A percentile compares a stretch with the other conserved stretches of the same genome.
phyloP scores from a whole-genome alignment of 2,797 vertebrate genomes.

The Oryzias sinensis region DNA sequence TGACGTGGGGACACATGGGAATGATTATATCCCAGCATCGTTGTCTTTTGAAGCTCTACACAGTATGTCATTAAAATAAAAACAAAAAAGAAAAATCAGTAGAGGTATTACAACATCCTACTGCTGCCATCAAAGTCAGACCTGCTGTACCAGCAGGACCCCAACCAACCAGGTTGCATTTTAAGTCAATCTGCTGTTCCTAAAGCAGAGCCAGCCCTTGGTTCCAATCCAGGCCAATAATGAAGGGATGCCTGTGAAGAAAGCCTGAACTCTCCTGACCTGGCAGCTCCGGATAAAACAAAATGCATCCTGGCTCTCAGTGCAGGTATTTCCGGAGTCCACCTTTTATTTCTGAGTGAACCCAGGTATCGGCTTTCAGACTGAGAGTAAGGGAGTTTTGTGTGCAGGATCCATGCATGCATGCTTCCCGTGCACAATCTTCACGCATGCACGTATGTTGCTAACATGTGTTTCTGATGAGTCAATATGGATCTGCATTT shows the following conservation, averaged over 20 bases:
- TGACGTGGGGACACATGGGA: slow-evolving; percentile 8
- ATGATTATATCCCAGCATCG: slow-evolving; percentile 26
- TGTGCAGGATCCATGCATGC: slow-evolving; percentile 21
- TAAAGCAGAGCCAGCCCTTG: slow-evolving; percentile 34
- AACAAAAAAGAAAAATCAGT: slow-evolving; percentile 26
- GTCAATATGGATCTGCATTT: slow-evolving; percentile 95
- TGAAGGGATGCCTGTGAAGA: slow-evolving; percentile 57
- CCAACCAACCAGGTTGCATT: slow-evolving; percentile 39
- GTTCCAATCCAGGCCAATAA: slow-evolving; percentile 64
- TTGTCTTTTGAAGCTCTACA: slow-evolving; percentile 39
- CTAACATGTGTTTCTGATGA: slow-evolving; percentile 96
- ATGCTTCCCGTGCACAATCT: slow-evolving; percentile 2
- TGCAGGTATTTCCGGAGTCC: slow-evolving; percentile 73
- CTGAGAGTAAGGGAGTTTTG: slow-evolving; percentile 57
- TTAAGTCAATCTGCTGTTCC: slow-evolving; percentile 42
- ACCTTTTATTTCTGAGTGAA: slow-evolving; percentile 72
- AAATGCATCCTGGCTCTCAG: slow-evolving; percentile 58
- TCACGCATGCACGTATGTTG: slow-evolving; percentile 39
- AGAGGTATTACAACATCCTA: slow-evolving; percentile 34
- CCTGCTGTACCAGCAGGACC: slow-evolving; percentile 31
- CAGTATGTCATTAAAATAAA: slow-evolving; percentile 19
- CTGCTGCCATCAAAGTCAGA: slow-evolving; percentile 25
- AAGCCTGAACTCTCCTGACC: slow-evolving; percentile 66
- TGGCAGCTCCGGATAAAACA: slow-evolving; percentile 62
- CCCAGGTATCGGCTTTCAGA: slow-evolving; percentile 63